Conservation (phyloP, 2,888 invertebrate genomes). For the Torymus texanus region DNA sequence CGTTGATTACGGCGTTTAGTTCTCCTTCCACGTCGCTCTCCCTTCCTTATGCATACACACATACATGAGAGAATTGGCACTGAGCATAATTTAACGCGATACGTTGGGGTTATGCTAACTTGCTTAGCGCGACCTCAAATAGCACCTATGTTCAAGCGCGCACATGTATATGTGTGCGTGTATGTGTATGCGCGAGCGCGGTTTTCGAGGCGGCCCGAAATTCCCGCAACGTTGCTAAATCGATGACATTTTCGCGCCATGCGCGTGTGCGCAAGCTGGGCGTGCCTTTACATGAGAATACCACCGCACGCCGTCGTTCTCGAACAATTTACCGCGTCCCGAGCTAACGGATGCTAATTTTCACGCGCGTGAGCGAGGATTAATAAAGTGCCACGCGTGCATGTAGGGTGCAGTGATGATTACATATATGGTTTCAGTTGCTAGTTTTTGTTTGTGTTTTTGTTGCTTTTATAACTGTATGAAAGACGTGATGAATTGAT, state of each 20-base stretch:
- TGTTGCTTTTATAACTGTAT: too few relatives aligned
- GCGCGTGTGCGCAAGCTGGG: conserved; percentile 14
- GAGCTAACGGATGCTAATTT: conserved; percentile 56
- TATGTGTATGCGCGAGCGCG: conserved; percentile 34
- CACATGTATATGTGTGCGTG: conserved; percentile 43
- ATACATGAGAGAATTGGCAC: conserved; percentile 62
- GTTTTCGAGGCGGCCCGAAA: conserved; percentile 47
- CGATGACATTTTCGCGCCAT: conserved; percentile 58
- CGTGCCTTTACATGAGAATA: conserved; percentile 50
- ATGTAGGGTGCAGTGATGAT: too few relatives aligned
- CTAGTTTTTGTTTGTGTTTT: too few relatives aligned
- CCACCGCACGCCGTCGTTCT: conserved; percentile 26
- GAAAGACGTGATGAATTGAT: too few relatives aligned
- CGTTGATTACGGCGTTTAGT: conserved; percentile 66
- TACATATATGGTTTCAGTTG: too few relatives aligned
- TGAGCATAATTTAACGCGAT: conserved; percentile 74
- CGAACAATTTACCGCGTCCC: conserved; percentile 54
- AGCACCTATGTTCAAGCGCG: conserved; percentile 56
- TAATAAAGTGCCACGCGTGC: conserved; percentile 27
- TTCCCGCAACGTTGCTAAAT: conserved; percentile 59
- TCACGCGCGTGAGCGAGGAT: background rate
- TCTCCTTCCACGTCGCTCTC: background rate
- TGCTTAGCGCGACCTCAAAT: conserved; percentile 75
- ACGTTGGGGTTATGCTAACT: conserved; percentile 74
- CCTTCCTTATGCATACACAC: conserved; percentile 30